Evolutionary conservation across 2,888 invertebrate species (phyloP).

Genomic region (Tenthredo amoena): DNA sequence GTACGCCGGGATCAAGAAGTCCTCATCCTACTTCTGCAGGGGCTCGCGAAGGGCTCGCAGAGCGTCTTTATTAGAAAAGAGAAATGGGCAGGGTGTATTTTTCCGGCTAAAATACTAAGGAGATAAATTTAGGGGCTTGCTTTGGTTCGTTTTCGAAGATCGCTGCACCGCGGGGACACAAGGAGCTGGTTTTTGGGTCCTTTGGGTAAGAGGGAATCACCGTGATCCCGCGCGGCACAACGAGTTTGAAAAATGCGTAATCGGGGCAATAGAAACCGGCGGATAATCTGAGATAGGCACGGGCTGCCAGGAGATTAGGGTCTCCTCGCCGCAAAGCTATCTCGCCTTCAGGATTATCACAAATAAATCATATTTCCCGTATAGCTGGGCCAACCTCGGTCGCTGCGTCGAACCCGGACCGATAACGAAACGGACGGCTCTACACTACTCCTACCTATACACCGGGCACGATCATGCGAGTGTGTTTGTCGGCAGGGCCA

Average conservation of each 20-base stretch:
- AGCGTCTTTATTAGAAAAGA: constrained; percentile 78
- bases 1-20: constrained; percentile 60
- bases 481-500: constrained; percentile 62
- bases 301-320: constrained; percentile 68
- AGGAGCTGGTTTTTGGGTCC: neutral
- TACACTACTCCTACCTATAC: neutral
- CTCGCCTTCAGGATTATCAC: constrained; percentile 75
- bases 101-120: constrained; percentile 61
- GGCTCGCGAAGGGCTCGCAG: constrained; percentile 54
- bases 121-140: neutral
- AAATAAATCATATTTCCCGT: constrained; percentile 77
- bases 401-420: constrained; percentile 56
- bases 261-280: constrained; percentile 72
- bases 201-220: neutral
- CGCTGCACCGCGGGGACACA: neutral
- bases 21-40: constrained; percentile 44
- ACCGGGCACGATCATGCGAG: neutral
- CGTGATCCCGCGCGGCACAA: constrained; percentile 57
- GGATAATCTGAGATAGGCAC: constrained; percentile 73
- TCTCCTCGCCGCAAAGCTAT: constrained; percentile 73
- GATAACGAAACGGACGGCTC: constrained; percentile 59
- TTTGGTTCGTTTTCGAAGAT: neutral
- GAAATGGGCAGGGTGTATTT: constrained; percentile 70
- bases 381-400: constrained; percentile 55
- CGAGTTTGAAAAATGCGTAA: constrained; percentile 70